phyloP scores from a whole-genome alignment of 2,113 vertebrate genomes.

The Pedetes capensis region DNA sequence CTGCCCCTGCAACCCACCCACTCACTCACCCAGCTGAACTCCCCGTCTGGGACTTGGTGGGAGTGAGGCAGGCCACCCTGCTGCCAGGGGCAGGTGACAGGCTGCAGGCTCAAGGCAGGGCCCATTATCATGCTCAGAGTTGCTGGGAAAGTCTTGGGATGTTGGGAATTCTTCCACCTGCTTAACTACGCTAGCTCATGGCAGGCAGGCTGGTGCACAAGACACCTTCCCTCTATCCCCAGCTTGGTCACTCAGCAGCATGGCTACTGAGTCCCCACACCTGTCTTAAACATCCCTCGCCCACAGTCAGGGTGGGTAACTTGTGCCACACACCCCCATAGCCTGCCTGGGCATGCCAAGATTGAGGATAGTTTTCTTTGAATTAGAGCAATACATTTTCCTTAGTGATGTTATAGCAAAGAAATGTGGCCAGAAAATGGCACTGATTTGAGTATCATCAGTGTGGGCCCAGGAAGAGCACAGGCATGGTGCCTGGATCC shows the following conservation, averaged over 20 bases:
- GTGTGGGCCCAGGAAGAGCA: not conserved
- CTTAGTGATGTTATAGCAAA: not conserved
- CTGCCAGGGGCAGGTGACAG: not conserved
- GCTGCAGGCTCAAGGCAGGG: not conserved
- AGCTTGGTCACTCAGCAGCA: not conserved
- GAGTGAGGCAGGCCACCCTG: not conserved
- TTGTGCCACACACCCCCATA: not conserved
- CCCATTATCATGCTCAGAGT: not conserved
- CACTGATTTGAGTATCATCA: not conserved
- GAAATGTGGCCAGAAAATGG: not conserved
- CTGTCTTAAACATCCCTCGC: not conserved
- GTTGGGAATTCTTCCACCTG: not conserved
- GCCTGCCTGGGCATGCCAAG: not conserved
- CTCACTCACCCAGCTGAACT: not conserved
- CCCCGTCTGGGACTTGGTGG: not conserved
- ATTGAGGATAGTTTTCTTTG: not conserved
- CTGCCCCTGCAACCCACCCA: not conserved
- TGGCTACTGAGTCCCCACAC: not conserved
- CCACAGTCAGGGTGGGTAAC: accelerated
- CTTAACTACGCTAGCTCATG: not conserved
- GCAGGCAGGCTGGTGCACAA: not conserved
- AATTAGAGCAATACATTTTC: not conserved
- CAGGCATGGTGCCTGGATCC: not conserved
- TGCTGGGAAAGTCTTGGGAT: not conserved
- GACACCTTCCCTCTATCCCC: not conserved